A percentile compares a stretch with the other conserved stretches of the same genome.
phyloP scores from a whole-genome alignment of 1,140 invertebrate genomes.

The Drosophila parabipectinata region DNA sequence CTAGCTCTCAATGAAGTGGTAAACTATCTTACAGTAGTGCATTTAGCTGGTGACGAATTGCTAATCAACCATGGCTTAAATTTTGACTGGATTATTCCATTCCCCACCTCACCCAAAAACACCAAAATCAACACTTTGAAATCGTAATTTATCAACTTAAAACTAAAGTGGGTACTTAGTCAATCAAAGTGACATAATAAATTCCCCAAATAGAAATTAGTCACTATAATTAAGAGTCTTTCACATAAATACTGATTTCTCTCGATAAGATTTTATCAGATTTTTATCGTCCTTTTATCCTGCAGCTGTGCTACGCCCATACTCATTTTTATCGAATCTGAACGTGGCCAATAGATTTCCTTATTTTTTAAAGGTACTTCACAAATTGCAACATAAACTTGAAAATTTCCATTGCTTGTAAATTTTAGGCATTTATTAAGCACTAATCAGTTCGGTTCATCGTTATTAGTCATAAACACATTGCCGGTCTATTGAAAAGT shows the following conservation, averaged over 20 bases:
- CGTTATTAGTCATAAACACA: constrained; percentile 4
- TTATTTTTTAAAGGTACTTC: neutral
- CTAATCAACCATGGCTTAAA: too few species aligned
- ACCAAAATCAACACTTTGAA: too few species aligned
- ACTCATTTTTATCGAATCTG: neutral
- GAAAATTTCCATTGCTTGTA: constrained; percentile 16
- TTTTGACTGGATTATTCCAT: too few species aligned
- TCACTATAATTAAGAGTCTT: neutral
- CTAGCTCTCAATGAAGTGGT: too few species aligned
- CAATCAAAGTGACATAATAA: too few species aligned
- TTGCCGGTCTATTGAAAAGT: neutral
- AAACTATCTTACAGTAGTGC: neutral
- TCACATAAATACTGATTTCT: neutral
- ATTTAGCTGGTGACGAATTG: neutral
- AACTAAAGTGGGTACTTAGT: too few species aligned
- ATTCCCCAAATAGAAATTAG: neutral
- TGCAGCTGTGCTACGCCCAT: neutral
- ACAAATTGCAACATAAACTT: neutral
- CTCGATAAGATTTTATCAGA: neutral
- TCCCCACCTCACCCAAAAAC: too few species aligned
- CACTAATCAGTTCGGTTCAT: constrained; percentile 9
- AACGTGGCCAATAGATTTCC: neutral
- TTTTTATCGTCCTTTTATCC: neutral
- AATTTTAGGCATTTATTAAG: constrained; percentile 4
- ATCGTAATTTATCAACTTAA: too few species aligned